phyloP scores from a whole-genome alignment of 2,888 invertebrate species.

The Cryptus armator region DNA sequence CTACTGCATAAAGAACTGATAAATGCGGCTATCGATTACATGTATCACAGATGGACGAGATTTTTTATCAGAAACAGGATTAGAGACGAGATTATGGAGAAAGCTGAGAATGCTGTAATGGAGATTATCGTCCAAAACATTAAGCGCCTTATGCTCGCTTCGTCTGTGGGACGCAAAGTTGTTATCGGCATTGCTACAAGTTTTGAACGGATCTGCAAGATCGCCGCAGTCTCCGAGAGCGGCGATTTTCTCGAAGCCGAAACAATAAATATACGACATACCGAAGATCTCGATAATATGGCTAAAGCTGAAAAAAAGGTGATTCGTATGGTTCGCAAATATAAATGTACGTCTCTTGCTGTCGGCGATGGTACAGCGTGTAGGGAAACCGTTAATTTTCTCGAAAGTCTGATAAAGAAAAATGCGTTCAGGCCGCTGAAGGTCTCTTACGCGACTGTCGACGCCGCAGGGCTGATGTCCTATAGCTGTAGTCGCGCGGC shows the following conservation, averaged over 20 bases:
- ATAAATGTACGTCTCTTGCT: conserved; percentile 92
- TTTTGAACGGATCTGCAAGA: conserved; percentile 95
- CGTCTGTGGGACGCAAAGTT: conserved; percentile 92
- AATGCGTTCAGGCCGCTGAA: conserved; percentile 87
- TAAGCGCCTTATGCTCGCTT: conserved; percentile 92
- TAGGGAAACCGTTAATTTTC: conserved; percentile 93
- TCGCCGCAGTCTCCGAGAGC: conserved; percentile 91
- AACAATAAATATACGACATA: conserved; percentile 89
- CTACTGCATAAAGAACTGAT: conserved; percentile 82
- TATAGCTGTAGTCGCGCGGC: conserved; percentile 96
- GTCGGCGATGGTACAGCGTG: conserved; percentile 97
- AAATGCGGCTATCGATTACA: conserved; percentile 87
- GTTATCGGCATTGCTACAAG: conserved; percentile 97
- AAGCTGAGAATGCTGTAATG: conserved; percentile 93
- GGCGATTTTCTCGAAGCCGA: conserved; percentile 90
- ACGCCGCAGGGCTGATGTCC: conserved; percentile 96
- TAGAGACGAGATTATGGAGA: conserved; percentile 90
- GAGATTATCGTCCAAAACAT: conserved; percentile 94
- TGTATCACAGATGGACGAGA: conserved; percentile 88
- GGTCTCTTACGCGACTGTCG: conserved; percentile 92
- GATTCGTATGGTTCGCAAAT: conserved; percentile 86
- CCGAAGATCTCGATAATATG: conserved; percentile 77
- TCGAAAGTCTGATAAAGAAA: conserved; percentile 87
- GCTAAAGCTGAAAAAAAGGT: conserved; percentile 85
- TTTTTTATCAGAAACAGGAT: conserved; percentile 88